Percentiles rank a stretch among this genome's conserved stretches.
Evolutionary conservation across 2,888 invertebrate species (phyloP).

Genomic region (Harpalus rufipes): DNA sequence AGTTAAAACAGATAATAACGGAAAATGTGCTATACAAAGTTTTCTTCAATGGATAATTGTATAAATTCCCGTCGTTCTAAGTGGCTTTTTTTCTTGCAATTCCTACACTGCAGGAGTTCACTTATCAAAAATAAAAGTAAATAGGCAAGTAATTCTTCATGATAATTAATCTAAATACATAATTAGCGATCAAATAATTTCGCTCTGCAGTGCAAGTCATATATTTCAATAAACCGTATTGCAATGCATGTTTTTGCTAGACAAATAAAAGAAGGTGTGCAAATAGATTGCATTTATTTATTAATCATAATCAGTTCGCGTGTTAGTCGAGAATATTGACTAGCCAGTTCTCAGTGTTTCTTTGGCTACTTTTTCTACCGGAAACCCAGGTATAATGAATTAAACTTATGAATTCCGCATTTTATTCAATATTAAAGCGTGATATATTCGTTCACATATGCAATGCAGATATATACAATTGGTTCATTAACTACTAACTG

Average conservation of each 20-base stretch:
- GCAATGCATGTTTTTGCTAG: conserved; percentile 6
- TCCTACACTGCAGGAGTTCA: neutral
- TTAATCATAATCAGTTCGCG: conserved; percentile 45
- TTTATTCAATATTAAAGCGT: conserved; percentile 17
- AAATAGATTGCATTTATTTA: conserved; percentile 20
- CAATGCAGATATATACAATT: neutral
- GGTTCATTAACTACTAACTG: neutral
- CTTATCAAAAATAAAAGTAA: neutral
- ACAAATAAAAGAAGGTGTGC: conserved; percentile 37
- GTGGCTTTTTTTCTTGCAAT: neutral
- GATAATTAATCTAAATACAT: conserved; percentile 4
- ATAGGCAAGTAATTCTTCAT: neutral
- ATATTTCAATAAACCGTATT: conserved; percentile 4
- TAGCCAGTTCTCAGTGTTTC: conserved; percentile 5
- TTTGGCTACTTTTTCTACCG: conserved; percentile 26
- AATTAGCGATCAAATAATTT: conserved; percentile 21
- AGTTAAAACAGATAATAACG: no score
- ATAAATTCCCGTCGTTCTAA: no score
- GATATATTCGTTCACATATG: conserved; percentile 22
- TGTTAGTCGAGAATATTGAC: conserved; percentile 2
- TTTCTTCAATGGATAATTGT: no score
- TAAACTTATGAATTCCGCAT: conserved; percentile 35
- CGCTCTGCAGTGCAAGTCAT: neutral
- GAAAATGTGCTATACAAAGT: no score
- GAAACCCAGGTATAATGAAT: conserved; percentile 30